Evolutionary conservation across 2,797 vertebrate species (phyloP).

Genomic region (Enoplosus armatus): DNA sequence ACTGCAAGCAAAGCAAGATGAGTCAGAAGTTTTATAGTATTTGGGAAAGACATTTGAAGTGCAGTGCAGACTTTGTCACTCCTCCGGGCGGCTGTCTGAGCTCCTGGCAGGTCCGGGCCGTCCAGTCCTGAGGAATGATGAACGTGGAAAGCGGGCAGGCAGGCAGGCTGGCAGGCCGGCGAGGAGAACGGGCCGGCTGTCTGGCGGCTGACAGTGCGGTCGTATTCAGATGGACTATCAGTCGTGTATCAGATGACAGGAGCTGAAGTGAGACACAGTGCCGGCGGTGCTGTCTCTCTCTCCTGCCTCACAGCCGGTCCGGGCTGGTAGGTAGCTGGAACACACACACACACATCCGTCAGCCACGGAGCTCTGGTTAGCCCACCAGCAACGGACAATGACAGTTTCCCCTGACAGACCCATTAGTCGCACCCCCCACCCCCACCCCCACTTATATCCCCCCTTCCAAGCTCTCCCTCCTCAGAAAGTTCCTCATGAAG

Average conservation of each 20-base stretch:
- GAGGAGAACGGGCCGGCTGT: conserved; percentile 66
- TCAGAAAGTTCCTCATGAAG: conserved; percentile 60
- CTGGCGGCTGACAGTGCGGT: conserved; percentile 73
- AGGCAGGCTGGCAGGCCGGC: conserved; percentile 16
- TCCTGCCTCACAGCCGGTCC: conserved; percentile 38
- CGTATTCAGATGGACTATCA: conserved; percentile 81
- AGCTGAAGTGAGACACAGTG: conserved; percentile 82
- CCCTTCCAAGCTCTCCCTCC: conserved; percentile 11
- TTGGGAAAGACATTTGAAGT: conserved; percentile 76
- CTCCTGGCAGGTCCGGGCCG: conserved; percentile 66
- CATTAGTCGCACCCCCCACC: conserved; percentile 69
- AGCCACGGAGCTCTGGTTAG: conserved; percentile 66
- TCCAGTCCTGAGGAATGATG: conserved; percentile 72
- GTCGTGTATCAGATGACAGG: conserved; percentile 79
- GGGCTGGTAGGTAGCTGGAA: conserved; percentile 59
- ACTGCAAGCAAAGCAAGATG: conserved; percentile 70
- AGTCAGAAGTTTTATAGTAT: conserved; percentile 73
- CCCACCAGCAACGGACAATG: conserved; percentile 69
- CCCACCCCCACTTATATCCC: conserved; percentile 25
- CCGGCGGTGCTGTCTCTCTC: conserved; percentile 55
- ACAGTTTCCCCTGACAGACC: conserved; percentile 76
- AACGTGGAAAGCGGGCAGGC: conserved; percentile 38
- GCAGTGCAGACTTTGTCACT: conserved; percentile 66
- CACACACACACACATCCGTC: conserved; percentile 72
- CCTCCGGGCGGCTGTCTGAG: conserved; percentile 59